Conservation (phyloP, 30 jellyfish, hydroid and myxozoan genomes). For the Pelagia noctiluca region DNA sequence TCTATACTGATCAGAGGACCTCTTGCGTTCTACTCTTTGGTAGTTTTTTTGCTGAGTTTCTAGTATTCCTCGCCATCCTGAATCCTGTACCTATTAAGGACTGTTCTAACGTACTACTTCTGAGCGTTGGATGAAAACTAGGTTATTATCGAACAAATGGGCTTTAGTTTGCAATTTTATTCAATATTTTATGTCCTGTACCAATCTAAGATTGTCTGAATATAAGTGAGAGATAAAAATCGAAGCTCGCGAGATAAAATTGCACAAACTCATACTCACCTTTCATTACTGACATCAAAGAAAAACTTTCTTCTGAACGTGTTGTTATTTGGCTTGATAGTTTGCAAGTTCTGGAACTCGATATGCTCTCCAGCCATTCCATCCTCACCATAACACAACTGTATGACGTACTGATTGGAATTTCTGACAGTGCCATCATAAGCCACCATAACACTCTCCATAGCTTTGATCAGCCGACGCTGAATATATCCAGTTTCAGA, state of each 20-base stretch:
- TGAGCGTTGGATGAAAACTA: no score
- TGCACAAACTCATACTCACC: conserved; percentile 44
- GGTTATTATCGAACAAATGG: no score
- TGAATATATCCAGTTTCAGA: conserved; percentile 99
- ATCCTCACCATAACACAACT: conserved; percentile 98
- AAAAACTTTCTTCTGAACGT: conserved; percentile 81
- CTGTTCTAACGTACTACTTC: no score
- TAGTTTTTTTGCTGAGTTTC: no score
- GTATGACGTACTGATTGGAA: conserved; percentile 94
- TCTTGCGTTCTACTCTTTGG: no score
- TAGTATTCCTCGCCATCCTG: no score
- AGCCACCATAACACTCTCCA: conserved; percentile 99
- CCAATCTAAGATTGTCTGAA: no score
- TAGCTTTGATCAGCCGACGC: conserved; percentile 97
- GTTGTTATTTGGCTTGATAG: conserved; percentile 86
- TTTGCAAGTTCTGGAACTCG: conserved; percentile 84
- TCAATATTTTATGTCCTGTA: no score
- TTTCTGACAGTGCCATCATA: conserved; percentile 99
- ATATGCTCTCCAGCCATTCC: conserved; percentile 99
- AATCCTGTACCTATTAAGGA: no score
- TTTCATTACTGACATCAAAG: conserved; percentile 94
- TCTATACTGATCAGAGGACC: no score
- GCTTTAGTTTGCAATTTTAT: no score
- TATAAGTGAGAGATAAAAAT: not conserved
- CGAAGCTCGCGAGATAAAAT: not conserved